A percentile compares a stretch with the other conserved stretches of the same genome.
phyloP scores from a whole-genome alignment of 2,113 vertebrate genomes.

The Catharus minimus region DNA sequence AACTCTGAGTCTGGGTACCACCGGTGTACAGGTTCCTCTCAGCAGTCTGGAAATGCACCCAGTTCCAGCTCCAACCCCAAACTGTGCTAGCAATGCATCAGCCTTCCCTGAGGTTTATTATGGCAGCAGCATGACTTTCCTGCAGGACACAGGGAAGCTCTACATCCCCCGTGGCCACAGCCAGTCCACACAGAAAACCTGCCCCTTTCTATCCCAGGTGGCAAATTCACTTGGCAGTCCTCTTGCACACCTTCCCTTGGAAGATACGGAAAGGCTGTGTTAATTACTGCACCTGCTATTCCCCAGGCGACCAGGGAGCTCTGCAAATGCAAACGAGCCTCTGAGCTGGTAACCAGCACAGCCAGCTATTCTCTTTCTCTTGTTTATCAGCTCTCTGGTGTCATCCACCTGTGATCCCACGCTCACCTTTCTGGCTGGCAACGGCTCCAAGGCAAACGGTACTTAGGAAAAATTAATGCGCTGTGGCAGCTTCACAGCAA shows the following conservation, averaged over 20 bases:
- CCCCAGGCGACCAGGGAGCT: not conserved
- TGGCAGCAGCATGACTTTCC: not conserved
- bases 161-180: not conserved
- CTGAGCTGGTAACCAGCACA: not conserved
- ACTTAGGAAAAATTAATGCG: not conserved
- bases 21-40: not conserved
- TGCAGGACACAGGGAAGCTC: not conserved
- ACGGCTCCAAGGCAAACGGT: not conserved
- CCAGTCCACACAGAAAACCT: not conserved
- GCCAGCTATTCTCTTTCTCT: not conserved
- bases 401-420: not conserved
- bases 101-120: not conserved
- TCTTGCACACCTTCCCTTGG: not conserved
- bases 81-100: not conserved
- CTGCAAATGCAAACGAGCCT: not conserved
- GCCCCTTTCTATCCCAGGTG: not conserved
- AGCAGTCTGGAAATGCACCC: not conserved
- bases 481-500: not conserved
- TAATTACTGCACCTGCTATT: slow-evolving; percentile 13
- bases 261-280: not conserved
- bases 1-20: not conserved
- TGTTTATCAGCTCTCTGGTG: not conserved
- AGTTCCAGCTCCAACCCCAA: not conserved
- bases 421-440: not conserved
- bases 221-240: not conserved